Percentiles rank a stretch among this genome's conserved stretches.
Evolutionary conservation across 2,797 vertebrate species (phyloP).

Genomic region (Pangasius djambal): DNA sequence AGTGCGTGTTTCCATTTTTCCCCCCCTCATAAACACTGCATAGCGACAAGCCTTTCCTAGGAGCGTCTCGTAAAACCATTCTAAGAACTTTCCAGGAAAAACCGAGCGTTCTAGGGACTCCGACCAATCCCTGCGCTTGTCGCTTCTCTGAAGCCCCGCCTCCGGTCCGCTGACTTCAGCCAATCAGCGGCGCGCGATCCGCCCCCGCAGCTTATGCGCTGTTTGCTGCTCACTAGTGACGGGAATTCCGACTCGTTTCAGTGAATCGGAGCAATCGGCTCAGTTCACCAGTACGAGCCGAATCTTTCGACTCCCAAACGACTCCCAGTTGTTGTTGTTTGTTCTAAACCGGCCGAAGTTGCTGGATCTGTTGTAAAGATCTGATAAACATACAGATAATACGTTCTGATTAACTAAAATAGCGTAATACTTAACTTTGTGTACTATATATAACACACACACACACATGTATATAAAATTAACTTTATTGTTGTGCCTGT

Average conservation of each 20-base stretch:
- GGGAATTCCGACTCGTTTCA: background rate
- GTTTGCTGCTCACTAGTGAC: slow-evolving; percentile 1
- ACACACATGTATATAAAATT: background rate
- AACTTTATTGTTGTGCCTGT: background rate
- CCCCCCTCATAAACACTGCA: slow-evolving; percentile 24
- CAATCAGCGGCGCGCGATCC: background rate
- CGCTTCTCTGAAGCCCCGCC: slow-evolving; percentile 32
- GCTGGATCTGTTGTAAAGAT: background rate
- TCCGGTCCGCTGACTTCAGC: background rate
- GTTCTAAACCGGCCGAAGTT: background rate
- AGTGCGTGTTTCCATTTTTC: slow-evolving; percentile 6
- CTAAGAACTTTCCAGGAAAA: slow-evolving; percentile 73
- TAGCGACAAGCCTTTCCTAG: slow-evolving; percentile 17
- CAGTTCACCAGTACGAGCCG: background rate
- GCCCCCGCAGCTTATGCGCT: background rate
- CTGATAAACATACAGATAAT: too few relatives aligned
- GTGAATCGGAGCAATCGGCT: background rate
- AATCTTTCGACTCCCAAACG: background rate
- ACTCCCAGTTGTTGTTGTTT: background rate
- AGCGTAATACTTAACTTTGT: background rate
- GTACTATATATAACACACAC: too few relatives aligned
- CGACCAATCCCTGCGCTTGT: slow-evolving; percentile 5
- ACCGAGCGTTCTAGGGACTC: slow-evolving; percentile 13
- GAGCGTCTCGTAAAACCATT: slow-evolving; percentile 68
- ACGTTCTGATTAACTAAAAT: background rate